Evolutionary conservation across 2,888 invertebrate genomes (phyloP), one percentile per base, ranked within the genome.

Genomic region (Leptothorax acervorum): DNA sequence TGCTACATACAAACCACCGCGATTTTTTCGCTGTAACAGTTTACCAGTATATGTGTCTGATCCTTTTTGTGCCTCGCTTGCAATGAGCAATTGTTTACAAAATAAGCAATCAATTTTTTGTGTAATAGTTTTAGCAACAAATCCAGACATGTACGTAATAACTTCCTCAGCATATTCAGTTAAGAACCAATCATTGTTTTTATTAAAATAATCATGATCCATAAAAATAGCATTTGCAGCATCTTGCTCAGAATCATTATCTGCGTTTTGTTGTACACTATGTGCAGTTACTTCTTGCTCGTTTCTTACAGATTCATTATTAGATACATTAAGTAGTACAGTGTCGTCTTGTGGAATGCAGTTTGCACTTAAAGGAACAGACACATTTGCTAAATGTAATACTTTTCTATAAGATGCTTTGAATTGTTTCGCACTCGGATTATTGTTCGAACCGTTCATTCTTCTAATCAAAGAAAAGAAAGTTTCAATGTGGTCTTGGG

Each of bases 291-390:
- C 63, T 39, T 65, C 63, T 39, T 65, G 42, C 39, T n/a, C 63
- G 9, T 63, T n/a, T 18, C 8, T 63, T 9, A n/a, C n/a, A 63
- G 31, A 60, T 18, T 9, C 15, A 23, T 48, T 12, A n/a, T 6
- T 35, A 35, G 4, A 48, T n/a, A 68, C 2, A 48, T 9, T 48
- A 28, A 70, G 31, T 12, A 70, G 8, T 51, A 70, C n/a, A 9
- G 70, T 70, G 15, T 70, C 51, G 6, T 70, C 70, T 18, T 70
- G 0, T 1, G 70, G 70, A 31, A 6, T 70, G 12, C 68, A 70
- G 2, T 70, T 70, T 70, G 70, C 70, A 70, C 31, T 70, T 28
- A 31, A 8, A 51, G 51, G 8, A 31, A 70, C 31, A 31, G 70
- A 70, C 4, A 70, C 9, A 18, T 70, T 70, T 51, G 31, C 18